Base-by-base conservation (phyloP, 2,113 vertebrate genomes). In the Daboia siamensis region DNA sequence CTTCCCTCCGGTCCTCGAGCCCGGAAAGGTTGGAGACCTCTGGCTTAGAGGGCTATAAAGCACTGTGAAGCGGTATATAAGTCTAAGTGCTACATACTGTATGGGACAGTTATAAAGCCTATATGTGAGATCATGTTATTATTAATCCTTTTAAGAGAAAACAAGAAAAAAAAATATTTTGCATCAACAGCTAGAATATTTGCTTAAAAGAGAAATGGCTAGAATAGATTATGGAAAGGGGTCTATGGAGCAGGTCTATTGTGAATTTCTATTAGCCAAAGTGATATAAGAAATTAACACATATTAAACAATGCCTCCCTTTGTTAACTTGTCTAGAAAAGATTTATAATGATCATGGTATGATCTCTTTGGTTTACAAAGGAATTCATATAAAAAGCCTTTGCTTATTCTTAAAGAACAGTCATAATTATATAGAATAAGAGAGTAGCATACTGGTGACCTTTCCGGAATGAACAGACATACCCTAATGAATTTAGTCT, bases 341-440 rank as follows among this genome's bases (percentile, higher is more conserved):
- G 8, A 44, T n/a, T 33, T 57, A 46, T 56, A 46, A 84, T 23
- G 1, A 56, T 51, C 33, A 55, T 24, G 6, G 39, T 33, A 0
- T 5, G 0, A 1, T n/a, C 5, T 86, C 85, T 51, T 61, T 3
- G 6, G 33, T n/a, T 88, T 11, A 2, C 0, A 54, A 0, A 7
- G 0, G 90, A 61, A 69, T 93, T 54, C 17, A 51, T 74, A 57
- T 91, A 48, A 29, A 85, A 2, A 5, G 15, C 52, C 26, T 23
- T 0, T 15, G 46, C 80, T 64, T 54, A 80, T 88, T 59, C 90
- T 84, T 39, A 39, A 0, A 91, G 2, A 39, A 23, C 3, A 6
- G 13, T 44, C 39, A 48, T 48, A 8, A 61, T 48, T 89, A 59
- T 29, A 89, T 4, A 4, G 39, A 64, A 48, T 9, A 54, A 55